phyloP scores from a whole-genome alignment of 92 coral and sea anemone genomes.

The Micromussa lordhowensis region DNA sequence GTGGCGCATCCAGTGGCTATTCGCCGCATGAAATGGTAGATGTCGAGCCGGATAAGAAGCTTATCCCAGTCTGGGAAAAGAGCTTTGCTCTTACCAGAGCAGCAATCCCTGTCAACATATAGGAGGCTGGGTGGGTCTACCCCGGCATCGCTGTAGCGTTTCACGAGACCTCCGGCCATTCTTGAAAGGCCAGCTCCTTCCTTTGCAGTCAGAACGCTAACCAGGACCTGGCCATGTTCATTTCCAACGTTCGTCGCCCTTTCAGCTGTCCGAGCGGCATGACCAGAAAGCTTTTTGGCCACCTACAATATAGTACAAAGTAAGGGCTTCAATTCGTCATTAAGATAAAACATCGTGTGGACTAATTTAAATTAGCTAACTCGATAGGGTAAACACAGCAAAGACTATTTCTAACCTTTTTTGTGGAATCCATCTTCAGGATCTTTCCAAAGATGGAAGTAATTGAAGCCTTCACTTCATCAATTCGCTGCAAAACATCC shows the following conservation, averaged over 20 bases:
- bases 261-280: too few species aligned
- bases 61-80: constrained; percentile 42
- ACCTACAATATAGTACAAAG: too few species aligned
- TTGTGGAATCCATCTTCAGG: constrained; percentile 40
- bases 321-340: too few species aligned
- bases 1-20: constrained; percentile 63
- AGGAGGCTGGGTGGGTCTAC: constrained; percentile 40
- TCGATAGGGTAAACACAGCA: too few species aligned
- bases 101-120: constrained; percentile 68
- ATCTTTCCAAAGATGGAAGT: constrained; percentile 43
- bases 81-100: constrained; percentile 32
- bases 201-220: too few species aligned
- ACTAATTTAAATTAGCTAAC: too few species aligned
- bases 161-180: constrained; percentile 64
- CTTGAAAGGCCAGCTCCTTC: too few species aligned
- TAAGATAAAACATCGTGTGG: too few species aligned
- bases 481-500: constrained; percentile 25
- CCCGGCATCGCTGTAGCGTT: constrained; percentile 27
- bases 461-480: constrained; percentile 25
- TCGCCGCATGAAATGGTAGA: constrained; percentile 71
- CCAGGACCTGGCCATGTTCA: too few species aligned
- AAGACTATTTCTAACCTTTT: too few species aligned
- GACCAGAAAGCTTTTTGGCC: too few species aligned
- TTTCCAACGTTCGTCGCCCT: too few species aligned
- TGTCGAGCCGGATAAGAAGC: constrained; percentile 41